Conservation (phyloP, 2,797 vertebrate species). For the Epinephelus coioides region DNA sequence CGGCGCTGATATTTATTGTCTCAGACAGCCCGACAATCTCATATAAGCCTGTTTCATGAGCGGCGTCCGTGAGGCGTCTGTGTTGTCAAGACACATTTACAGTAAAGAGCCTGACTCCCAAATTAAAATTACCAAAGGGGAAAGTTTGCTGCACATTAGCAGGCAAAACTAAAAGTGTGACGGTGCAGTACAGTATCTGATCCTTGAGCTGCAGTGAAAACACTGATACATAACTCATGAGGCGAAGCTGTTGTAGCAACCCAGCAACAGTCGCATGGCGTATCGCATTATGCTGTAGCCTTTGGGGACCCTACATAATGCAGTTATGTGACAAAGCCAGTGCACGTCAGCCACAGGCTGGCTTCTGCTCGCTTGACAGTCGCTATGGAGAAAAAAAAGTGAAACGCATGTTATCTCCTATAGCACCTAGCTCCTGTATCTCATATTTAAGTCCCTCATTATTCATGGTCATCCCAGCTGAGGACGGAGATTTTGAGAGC, state of each 20-base stretch:
- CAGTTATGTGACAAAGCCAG: conserved; percentile 80
- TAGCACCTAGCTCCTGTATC: conserved; percentile 41
- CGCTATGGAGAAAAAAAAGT: conserved; percentile 28
- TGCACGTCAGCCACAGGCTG: conserved; percentile 75
- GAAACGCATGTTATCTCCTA: conserved; percentile 46
- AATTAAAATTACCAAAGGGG: conserved; percentile 71
- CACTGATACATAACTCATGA: conserved; percentile 77
- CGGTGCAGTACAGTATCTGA: conserved; percentile 55
- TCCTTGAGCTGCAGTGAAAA: conserved; percentile 59
- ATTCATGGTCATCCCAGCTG: conserved; percentile 60
- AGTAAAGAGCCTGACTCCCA: conserved; percentile 53
- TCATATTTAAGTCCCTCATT: conserved; percentile 53
- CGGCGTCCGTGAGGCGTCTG: conserved; percentile 60
- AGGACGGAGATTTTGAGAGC: conserved; percentile 38
- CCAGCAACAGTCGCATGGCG: conserved; percentile 51
- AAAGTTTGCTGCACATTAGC: conserved; percentile 49
- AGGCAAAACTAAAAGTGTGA: conserved; percentile 45
- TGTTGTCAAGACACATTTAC: conserved; percentile 78
- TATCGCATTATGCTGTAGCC: conserved; percentile 78
- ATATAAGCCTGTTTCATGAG: conserved; percentile 59
- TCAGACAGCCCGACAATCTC: conserved; percentile 77
- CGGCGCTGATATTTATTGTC: conserved; percentile 71
- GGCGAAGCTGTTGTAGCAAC: conserved; percentile 62
- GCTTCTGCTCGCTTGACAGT: conserved; percentile 56
- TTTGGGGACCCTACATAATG: conserved; percentile 79